Conservation (phyloP, 2,888 invertebrate genomes). For the Galeruca laticollis region DNA sequence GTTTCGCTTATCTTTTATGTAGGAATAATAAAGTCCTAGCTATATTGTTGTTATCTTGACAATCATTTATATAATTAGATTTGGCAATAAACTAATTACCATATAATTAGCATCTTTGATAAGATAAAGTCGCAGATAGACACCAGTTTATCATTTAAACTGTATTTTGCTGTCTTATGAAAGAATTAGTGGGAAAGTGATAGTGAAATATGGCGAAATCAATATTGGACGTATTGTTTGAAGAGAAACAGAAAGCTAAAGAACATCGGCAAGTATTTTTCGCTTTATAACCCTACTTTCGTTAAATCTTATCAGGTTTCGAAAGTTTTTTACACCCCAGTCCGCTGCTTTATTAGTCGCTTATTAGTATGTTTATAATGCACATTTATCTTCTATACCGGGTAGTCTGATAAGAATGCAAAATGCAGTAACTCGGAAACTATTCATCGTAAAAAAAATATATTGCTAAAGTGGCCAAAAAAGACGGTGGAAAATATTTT, state of each 20-base stretch:
- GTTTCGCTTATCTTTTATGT: not conserved
- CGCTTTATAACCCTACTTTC: too few relatives aligned
- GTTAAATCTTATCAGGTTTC: too few relatives aligned
- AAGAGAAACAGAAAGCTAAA: constrained; percentile 38
- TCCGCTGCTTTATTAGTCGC: too few relatives aligned
- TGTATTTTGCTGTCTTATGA: constrained; percentile 8
- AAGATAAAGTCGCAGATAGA: constrained; percentile 25
- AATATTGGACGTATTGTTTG: constrained; percentile 43
- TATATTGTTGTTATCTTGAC: constrained; percentile 15
- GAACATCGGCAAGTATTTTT: constrained; percentile 44
- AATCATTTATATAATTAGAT: constrained; percentile 1
- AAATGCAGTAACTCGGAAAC: too few relatives aligned
- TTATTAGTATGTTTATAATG: too few relatives aligned
- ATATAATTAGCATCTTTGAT: constrained; percentile 19
- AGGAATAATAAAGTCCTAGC: not conserved
- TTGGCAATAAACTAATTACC: constrained; percentile 4
- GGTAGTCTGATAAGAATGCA: too few relatives aligned
- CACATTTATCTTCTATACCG: too few relatives aligned
- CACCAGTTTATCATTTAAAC: constrained; percentile 1
- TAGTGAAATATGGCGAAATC: constrained; percentile 43
- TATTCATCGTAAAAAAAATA: too few relatives aligned
- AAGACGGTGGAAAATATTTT: too few relatives aligned
- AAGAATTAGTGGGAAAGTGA: constrained; percentile 3
- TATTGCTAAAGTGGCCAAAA: too few relatives aligned
- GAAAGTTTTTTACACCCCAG: too few relatives aligned